phyloP scores from a whole-genome alignment of 2,888 invertebrate genomes.

The Diaperis boleti region DNA sequence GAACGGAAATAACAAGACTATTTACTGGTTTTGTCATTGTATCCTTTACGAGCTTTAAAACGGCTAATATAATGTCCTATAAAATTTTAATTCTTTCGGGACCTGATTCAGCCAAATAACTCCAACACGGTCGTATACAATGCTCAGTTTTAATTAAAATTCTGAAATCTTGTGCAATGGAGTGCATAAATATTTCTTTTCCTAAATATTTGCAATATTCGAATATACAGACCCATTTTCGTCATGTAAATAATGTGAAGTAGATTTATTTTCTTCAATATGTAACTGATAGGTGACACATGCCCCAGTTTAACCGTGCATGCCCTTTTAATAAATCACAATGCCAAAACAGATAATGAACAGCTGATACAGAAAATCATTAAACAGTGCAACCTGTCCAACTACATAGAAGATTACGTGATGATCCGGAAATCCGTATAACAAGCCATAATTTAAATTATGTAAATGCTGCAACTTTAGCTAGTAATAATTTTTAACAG shows the following conservation, averaged over 20 bases:
- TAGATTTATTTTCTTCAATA: no score
- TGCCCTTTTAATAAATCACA: conserved; percentile 7
- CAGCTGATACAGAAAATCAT: conserved; percentile 20
- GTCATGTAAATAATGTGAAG: no score
- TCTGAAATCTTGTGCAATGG: no score
- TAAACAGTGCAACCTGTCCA: conserved; percentile 14
- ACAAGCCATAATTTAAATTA: no score
- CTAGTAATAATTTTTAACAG: neutral
- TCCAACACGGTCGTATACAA: no score
- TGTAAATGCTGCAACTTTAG: no score
- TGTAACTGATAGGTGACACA: conserved; percentile 5
- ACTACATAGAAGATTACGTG: conserved; percentile 16
- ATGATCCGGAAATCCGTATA: conserved; percentile 20
- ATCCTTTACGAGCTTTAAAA: conserved; percentile 23
- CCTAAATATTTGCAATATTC: no score
- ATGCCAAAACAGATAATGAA: conserved; percentile 16
- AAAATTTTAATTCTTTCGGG: conserved; percentile 26
- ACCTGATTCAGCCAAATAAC: conserved; percentile 15
- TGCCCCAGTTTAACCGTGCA: neutral
- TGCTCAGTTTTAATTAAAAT: no score
- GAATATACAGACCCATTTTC: no score
- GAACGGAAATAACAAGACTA: conserved; percentile 6
- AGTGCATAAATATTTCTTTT: no score
- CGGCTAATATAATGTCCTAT: neutral
- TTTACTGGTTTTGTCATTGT: conserved; percentile 21